Evolutionary conservation across 2,888 invertebrate genomes (phyloP), one percentile per base, ranked within the genome.

Genomic region (Nudaria mundana): DNA sequence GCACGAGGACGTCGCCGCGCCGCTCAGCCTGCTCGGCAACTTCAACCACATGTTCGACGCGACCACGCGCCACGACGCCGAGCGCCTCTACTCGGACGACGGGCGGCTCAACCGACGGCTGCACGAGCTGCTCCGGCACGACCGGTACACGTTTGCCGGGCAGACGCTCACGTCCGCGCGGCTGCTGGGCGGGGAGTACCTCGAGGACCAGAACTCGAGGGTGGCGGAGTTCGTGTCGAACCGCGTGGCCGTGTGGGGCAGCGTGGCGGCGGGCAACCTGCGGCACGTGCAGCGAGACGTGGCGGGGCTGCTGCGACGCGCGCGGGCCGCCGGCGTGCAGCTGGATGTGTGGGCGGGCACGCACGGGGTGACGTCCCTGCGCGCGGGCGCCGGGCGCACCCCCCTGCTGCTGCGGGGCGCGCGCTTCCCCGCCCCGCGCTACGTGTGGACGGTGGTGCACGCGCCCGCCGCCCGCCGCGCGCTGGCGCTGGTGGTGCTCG

Each of bases 21-120:
- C 84, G 54, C 80, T 83, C 51, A 75, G 71, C 46, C 59, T 89
- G 46, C 72, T 89, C 53, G 87, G 85, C 57, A 86, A 83, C 75
- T 82, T 89, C 71, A 77, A 82, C 63, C 78, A 80, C 53, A 83
- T 87, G 87, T 84, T 88, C 71, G 88, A 87, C 71, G 66, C 78
- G 23, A 49, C 45, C 31, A 80, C 78, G 24, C 71, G 83, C 7
- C 62, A 37, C 53, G 80, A 73, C 60, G 83, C 86, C 39, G 79
- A 78, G 52, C 60, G 52, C 1, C 73, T 89, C n/a, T 86, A 73
- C 71, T 66, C 77, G 5, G 82, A 85, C 68, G 81, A 79, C 52
- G 67, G 37, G 15, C 50, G 78, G 10, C 54, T 79, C 48, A 72
- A 66, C 52, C 60, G 71, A n/a, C 69, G 83, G 7, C 64, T 88